phyloP scores from a whole-genome alignment of 2,888 invertebrate genomes.

The Cheilosia urbana region DNA sequence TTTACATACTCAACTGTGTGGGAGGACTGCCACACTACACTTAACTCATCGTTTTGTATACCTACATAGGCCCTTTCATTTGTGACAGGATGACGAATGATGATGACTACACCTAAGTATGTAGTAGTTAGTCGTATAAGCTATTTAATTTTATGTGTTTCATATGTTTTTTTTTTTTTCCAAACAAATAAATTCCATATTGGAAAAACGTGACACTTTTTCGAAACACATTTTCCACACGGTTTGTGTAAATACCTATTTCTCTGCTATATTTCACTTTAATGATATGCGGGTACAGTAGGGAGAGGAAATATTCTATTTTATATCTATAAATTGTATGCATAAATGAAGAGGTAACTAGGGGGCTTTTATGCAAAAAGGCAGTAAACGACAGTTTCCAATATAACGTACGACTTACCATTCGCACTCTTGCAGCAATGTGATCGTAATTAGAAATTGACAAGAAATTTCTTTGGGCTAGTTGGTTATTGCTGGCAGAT shows the following conservation, averaged over 20 bases:
- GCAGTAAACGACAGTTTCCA: too few species aligned
- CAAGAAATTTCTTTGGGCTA: too few species aligned
- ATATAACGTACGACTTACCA: too few species aligned
- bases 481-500: too few species aligned
- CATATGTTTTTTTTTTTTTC: constrained; percentile 28
- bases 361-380: too few species aligned
- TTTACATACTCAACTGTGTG: constrained; percentile 26
- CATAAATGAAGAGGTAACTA: too few species aligned
- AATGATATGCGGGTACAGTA: constrained; percentile 9
- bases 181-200: constrained; percentile 28
- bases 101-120: constrained; percentile 34
- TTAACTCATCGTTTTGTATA: constrained; percentile 9
- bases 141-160: constrained; percentile 21
- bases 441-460: too few species aligned
- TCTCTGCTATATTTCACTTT: constrained; percentile 7
- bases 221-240: constrained; percentile 12
- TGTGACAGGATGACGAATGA: constrained; percentile 44
- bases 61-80: constrained; percentile 16
- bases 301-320: not conserved
- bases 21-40: constrained; percentile 11
- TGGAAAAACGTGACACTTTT: constrained; percentile 58
- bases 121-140: constrained; percentile 16
- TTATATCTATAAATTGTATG: too few species aligned
- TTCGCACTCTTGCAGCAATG: too few species aligned
- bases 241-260: constrained; percentile 6